Evolutionary conservation across 35 echinoderm and acorn worm species (phyloP).

Genomic region (Heliocidaris erythrogramma): DNA sequence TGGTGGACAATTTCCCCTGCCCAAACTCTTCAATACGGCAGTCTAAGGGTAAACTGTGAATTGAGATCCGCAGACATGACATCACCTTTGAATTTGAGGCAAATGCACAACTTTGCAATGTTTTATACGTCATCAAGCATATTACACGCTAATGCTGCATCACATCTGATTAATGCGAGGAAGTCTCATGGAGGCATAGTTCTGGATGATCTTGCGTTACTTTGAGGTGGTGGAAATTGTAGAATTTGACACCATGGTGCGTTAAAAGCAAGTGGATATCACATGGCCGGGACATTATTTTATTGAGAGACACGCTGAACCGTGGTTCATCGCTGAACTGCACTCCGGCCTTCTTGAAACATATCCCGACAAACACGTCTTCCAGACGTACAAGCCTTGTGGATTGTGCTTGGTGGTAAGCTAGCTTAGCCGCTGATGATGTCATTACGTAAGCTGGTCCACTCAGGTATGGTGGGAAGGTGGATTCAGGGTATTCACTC

Average conservation of each 20-base stretch:
- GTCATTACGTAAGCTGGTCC: slow-evolving; percentile 33
- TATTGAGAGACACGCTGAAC: not conserved
- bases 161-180: not conserved
- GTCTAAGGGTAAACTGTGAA: too few species aligned
- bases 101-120: too few species aligned
- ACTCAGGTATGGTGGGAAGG: slow-evolving; percentile 22
- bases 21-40: too few species aligned
- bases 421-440: not conserved
- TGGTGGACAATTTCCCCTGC: too few species aligned
- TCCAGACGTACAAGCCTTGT: not conserved
- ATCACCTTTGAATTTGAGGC: too few species aligned
- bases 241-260: not conserved
- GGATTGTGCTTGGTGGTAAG: not conserved
- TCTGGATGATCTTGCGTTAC: slow-evolving; percentile 2
- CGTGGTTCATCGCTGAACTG: not conserved
- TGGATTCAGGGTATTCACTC: not conserved
- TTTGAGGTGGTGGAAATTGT: not conserved
- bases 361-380: slow-evolving; percentile 36
- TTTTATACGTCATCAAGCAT: too few species aligned
- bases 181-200: not conserved
- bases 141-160: not conserved
- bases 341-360: slow-evolving; percentile 26
- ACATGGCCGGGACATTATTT: not conserved
- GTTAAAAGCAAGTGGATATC: not conserved
- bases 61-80: too few species aligned